A percentile compares a stretch with the other conserved stretches of the same genome.
Evolutionary conservation across 2,113 vertebrate species (phyloP).

Genomic region (Mirza zaza): DNA sequence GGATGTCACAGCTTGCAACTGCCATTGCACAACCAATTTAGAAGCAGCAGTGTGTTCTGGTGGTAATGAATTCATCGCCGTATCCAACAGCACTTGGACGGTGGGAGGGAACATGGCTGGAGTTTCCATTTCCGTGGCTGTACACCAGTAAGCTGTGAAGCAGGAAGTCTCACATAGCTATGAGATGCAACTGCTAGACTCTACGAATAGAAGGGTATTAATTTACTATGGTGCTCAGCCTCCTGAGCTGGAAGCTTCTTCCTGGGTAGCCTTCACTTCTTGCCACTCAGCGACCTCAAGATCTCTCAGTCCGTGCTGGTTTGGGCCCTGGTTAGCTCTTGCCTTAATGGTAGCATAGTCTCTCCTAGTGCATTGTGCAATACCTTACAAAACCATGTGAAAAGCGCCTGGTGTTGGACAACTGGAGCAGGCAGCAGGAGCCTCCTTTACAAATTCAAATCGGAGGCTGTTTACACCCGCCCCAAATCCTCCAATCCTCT

Average conservation of each 20-base stretch:
- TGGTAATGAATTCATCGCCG: neutral
- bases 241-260: neutral
- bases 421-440: neutral
- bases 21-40: neutral
- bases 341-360: neutral
- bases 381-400: neutral
- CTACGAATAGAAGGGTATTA: neutral
- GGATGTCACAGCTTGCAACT: neutral
- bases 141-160: neutral
- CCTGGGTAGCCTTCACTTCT: accelerated
- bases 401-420: neutral
- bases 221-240: neutral
- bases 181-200: neutral
- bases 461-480: neutral
- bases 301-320: neutral
- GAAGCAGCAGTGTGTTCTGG: neutral
- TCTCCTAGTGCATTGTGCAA: neutral
- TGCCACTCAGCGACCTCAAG: neutral
- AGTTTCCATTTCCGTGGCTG: neutral
- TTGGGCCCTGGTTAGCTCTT: neutral
- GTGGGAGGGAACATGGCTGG: neutral
- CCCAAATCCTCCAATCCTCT: neutral
- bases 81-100: neutral
- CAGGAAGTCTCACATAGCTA: neutral
- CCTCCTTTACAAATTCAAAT: neutral